Conservation (phyloP, 2,113 vertebrate species). For the Clarias macrocephalus region DNA sequence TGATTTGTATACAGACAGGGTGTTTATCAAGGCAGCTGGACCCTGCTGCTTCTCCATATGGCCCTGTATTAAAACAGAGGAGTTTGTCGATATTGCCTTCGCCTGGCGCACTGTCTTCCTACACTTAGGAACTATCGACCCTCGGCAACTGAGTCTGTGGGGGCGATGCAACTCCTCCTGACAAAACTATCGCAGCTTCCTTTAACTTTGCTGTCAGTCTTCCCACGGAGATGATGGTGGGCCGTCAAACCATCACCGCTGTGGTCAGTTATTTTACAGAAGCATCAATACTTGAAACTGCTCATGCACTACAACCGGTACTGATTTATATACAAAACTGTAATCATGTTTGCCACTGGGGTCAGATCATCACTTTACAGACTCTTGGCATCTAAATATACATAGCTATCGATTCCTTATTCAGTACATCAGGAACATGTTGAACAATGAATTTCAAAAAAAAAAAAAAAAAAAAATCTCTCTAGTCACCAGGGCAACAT, state of each 20-base stretch:
- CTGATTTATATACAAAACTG: background rate
- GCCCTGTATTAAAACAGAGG: conserved; percentile 41
- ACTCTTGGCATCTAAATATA: background rate
- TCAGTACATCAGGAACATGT: background rate
- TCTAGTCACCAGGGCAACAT: background rate
- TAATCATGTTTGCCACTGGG: background rate
- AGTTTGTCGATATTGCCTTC: conserved; percentile 45
- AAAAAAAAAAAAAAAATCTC: background rate
- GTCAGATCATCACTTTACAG: background rate
- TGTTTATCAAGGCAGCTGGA: conserved; percentile 50
- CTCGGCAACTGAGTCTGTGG: conserved; percentile 29
- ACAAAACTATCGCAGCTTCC: conserved; percentile 40
- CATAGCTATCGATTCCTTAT: background rate
- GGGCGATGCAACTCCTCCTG: conserved; percentile 41
- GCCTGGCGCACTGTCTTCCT: conserved; percentile 31
- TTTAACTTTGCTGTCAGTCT: conserved; percentile 29
- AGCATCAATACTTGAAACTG: background rate
- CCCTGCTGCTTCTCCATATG: conserved; percentile 56
- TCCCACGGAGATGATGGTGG: conserved; percentile 11
- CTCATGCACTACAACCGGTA: background rate
- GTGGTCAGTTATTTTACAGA: conserved; percentile 8
- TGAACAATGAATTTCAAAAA: background rate
- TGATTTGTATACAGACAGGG: conserved; percentile 57
- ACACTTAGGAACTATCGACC: conserved; percentile 45
- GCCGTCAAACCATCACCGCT: conserved; percentile 5